Percentiles rank a stretch among this genome's conserved stretches.
phyloP scores from a whole-genome alignment of 1,140 invertebrate genomes.

The Brachionus rubens region DNA sequence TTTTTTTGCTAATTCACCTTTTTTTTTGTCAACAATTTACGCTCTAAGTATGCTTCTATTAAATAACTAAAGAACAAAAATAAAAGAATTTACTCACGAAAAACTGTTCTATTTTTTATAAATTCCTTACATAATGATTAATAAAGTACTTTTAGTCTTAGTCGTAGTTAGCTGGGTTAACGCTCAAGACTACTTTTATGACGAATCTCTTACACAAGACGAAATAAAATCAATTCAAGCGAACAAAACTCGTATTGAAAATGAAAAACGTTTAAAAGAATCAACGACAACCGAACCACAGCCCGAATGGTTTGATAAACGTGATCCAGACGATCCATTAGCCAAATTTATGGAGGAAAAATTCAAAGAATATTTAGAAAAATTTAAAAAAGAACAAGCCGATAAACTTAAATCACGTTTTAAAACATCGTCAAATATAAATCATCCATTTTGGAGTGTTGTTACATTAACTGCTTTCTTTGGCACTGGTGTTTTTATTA shows the following conservation, averaged over 20 bases:
- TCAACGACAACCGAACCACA: background rate
- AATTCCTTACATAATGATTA: constrained; percentile 21
- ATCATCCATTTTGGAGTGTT: constrained; percentile 14
- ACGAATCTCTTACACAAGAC: background rate
- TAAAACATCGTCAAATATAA: background rate
- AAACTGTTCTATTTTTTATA: too few relatives aligned
- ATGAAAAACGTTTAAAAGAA: background rate
- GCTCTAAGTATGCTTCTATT: too few relatives aligned
- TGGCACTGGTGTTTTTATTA: constrained; percentile 27
- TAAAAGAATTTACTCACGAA: too few relatives aligned
- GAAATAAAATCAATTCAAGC: background rate
- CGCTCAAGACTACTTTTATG: constrained; percentile 43
- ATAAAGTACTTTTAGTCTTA: too few relatives aligned
- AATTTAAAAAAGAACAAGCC: constrained; percentile 25
- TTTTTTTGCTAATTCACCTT: background rate
- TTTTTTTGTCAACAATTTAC: background rate
- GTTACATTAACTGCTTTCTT: constrained; percentile 10
- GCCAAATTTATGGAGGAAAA: constrained; percentile 40
- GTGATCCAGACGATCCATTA: constrained; percentile 18
- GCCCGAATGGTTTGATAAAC: constrained; percentile 39
- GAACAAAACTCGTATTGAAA: background rate
- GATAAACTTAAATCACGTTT: background rate
- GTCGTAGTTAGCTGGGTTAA: too few relatives aligned
- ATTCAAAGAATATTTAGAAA: constrained; percentile 30
- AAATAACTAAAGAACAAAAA: too few relatives aligned